Base-by-base conservation (phyloP, 2,888 invertebrate genomes). In the Oxyscelio sp. region DNA sequence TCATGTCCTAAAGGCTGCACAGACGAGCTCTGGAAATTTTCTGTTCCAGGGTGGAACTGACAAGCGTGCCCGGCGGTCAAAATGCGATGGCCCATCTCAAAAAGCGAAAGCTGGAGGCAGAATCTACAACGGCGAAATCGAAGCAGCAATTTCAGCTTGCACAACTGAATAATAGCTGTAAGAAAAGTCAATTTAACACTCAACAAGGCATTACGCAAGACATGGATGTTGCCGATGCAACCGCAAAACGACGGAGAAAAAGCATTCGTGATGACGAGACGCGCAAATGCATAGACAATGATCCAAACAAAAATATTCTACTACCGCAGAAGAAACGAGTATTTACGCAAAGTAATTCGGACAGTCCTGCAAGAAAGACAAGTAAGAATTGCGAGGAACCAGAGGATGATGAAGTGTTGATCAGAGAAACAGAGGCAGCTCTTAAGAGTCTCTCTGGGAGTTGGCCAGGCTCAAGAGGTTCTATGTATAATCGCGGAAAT, bases 391-490 rank as follows among this genome's bases (percentile, higher is more conserved):
- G 89, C 31, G 94, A 94, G 21, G 94, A 94, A 27, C 93, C 94
- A 48, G 96, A 96, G 89, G 97, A 97, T 89, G 97, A 98, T 91
- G 98, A 98, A 93, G 97, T 96, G 0, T 95, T 98, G 70, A 97
- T 98, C 85, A 95, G 97, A 63, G 98, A 98, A 94, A 98, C 98
- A 2, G 98, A 98, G 93, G 97, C 97, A 0, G 98, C 98, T 0
- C 94, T 98, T 31, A 97, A 97, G 93, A 97, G 97, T 88, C 94
- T 98, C n/a, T 97, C 98, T 0, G 97, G 97, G 15, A 97, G 97
- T 92, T 98, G 98, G 97, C 96, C 97, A 5, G 97, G 97, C 13
- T 96, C 96, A 24, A 94, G 96, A 56, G 95, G 95, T 6, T 95
- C 96, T 34, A 92, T 94, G 82, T 96, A 96, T 90, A 96, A 96